Conservation (phyloP, 2,797 vertebrate genomes). For the Pseudochromis fuscus region DNA sequence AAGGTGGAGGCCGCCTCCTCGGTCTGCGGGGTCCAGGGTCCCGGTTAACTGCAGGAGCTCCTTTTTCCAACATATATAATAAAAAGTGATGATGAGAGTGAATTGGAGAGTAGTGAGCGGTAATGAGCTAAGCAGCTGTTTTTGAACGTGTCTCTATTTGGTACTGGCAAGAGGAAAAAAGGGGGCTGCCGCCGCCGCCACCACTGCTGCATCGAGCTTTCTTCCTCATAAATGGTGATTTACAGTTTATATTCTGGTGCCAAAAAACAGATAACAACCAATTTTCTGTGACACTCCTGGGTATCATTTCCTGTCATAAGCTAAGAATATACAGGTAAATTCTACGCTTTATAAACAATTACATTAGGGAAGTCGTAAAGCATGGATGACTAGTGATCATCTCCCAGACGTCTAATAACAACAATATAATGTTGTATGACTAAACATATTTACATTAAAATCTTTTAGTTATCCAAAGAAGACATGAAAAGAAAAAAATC, state of each 20-base stretch:
- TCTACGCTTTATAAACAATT: not conserved
- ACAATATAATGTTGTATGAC: not conserved
- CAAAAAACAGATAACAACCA: constrained; percentile 28
- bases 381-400: not conserved
- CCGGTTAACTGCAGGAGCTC: constrained; percentile 47
- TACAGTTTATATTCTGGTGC: constrained; percentile 28
- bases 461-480: too few relatives aligned
- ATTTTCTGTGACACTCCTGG: constrained; percentile 25
- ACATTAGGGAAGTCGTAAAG: not conserved
- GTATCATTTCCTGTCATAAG: constrained; percentile 21
- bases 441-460: not conserved
- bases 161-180: constrained; percentile 44
- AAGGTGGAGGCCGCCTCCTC: not conserved
- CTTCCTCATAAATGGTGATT: constrained; percentile 26
- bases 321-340: not conserved
- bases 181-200: too few relatives aligned
- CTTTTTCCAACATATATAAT: constrained; percentile 43
- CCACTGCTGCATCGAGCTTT: constrained; percentile 55
- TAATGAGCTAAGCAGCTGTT: constrained; percentile 68
- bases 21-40: constrained; percentile 21
- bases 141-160: constrained; percentile 40
- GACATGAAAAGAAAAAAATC: too few relatives aligned
- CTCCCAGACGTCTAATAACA: not conserved
- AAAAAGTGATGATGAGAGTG: constrained; percentile 75
- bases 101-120: constrained; percentile 46